These are phyloP conservation scores for Erynnis tages DNA, from an alignment of 2,888 invertebrate species.

Conservation along the genomic window DNA sequence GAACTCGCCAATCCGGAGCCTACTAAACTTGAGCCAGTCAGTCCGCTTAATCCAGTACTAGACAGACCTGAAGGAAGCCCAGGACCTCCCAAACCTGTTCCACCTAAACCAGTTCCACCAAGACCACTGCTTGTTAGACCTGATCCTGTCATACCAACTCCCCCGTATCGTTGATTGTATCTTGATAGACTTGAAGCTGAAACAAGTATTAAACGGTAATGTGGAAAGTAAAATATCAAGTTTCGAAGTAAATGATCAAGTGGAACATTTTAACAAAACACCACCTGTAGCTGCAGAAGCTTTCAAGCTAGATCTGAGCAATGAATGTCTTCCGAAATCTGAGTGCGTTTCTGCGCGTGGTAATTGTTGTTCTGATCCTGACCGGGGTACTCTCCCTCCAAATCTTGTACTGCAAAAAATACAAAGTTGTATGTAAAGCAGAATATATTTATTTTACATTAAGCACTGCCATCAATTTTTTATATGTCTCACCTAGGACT, in stretches of 20 bases:
- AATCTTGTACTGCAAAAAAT: slow-evolving; percentile 57
- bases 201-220: too few relatives aligned
- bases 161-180: slow-evolving; percentile 84
- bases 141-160: slow-evolving; percentile 53
- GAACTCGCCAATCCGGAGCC: slow-evolving; percentile 65
- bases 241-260: background rate
- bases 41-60: slow-evolving; percentile 68
- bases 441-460: too few relatives aligned
- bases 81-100: slow-evolving; percentile 52
- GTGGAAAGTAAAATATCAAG: background rate
- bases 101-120: slow-evolving; percentile 44
- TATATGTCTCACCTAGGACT: slow-evolving; percentile 53
- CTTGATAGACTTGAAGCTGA: slow-evolving; percentile 81
- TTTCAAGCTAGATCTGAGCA: slow-evolving; percentile 90
- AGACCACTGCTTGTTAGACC: slow-evolving; percentile 58
- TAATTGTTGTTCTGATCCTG: slow-evolving; percentile 95
- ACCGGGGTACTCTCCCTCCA: slow-evolving; percentile 86
- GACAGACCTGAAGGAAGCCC: slow-evolving; percentile 72
- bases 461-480: background rate
- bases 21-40: slow-evolving; percentile 69
- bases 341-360: slow-evolving; percentile 91
- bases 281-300: slow-evolving; percentile 68
- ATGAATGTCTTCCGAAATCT: slow-evolving; percentile 91
- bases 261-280: slow-evolving; percentile 33
- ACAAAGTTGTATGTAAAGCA: background rate